Evolutionary conservation across 2,113 vertebrate genomes (phyloP), one percentile per base, ranked within the genome.

Genomic region (Trochalopteron elliotii): DNA sequence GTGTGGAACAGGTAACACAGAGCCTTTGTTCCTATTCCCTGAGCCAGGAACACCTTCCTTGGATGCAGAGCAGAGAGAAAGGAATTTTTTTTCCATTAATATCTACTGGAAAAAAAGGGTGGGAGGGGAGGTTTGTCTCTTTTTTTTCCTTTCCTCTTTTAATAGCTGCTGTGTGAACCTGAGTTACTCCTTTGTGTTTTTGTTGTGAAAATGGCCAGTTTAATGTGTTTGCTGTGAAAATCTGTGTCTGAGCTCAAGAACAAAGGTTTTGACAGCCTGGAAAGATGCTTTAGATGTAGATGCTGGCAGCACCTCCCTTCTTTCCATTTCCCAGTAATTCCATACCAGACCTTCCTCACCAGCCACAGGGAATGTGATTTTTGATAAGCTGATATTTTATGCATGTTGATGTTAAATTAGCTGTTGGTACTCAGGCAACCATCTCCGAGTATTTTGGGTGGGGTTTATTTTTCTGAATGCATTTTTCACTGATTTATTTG

Each of bases 201-300:
- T 7, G 4, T 61, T 57, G 61, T 84, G 18, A 77, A 82, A 87
- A 87, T 49, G 49, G 57, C 37, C 40, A 82, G 28, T 92, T 91
- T 53, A 52, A 82, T 79, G 33, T 42, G 30, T 50, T 93, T 67
- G 49, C 96, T 93, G 89, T 57, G 52, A 60, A 95, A 95, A 96
- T 52, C 59, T 31, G 18, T 83, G 53, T 95, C 83, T 97, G 86
- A 81, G 95, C 90, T 96, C 47, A 83, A 85, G 97, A 98, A 98
- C 97, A 98, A 98, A 98, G 98, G 95, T 98, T 98, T 93, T 95
- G 96, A 92, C 91, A 96, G 85, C 55, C 65, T 84, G 95, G 80
- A 90, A 89, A 67, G 90, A 84, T 96, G 94, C 82, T 64, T 96
- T 76, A 86, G 90, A 56, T 77, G 93, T 15, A 80, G 92, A 27